A percentile compares a stretch with the other conserved stretches of the same genome.
Conservation (phyloP, 2,888 invertebrate species). For the Synanthedon myopaeformis region DNA sequence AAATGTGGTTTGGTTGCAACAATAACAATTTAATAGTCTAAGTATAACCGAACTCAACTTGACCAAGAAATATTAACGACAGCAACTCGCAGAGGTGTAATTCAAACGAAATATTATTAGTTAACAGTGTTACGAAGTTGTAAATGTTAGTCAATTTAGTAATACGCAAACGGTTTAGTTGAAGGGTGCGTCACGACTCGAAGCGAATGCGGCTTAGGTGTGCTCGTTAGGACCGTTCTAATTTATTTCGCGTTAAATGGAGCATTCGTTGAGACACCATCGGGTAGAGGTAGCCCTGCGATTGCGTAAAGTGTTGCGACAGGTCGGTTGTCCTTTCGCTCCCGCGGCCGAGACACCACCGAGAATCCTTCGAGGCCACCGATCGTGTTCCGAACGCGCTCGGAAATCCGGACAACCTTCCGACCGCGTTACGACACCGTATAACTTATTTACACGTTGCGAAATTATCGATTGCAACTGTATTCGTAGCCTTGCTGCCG, state of each 20-base stretch:
- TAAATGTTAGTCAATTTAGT: constrained; percentile 55
- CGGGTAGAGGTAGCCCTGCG: constrained; percentile 29
- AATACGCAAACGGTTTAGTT: constrained; percentile 37
- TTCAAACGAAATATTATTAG: constrained; percentile 44
- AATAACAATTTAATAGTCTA: not conserved
- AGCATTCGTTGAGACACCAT: constrained; percentile 6
- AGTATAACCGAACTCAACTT: constrained; percentile 21
- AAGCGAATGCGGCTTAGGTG: constrained; percentile 5
- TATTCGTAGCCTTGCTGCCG: constrained; percentile 64
- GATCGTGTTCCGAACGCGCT: constrained; percentile 55
- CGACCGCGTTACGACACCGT: constrained; percentile 67
- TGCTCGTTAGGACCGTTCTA: constrained; percentile 2
- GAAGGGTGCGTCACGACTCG: constrained; percentile 32
- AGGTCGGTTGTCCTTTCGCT: constrained; percentile 42
- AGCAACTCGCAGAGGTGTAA: constrained; percentile 33
- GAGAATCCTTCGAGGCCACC: constrained; percentile 65
- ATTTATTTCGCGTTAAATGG: not conserved
- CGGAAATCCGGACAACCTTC: constrained; percentile 72
- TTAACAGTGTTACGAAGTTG: constrained; percentile 52
- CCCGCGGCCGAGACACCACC: constrained; percentile 38
- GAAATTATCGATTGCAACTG: constrained; percentile 70
- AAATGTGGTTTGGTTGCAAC: not conserved
- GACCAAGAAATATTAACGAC: constrained; percentile 41
- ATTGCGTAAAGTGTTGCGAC: constrained; percentile 11
- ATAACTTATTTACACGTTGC: constrained; percentile 68